A percentile compares a stretch with the other conserved stretches of the same genome.
phyloP scores from a whole-genome alignment of 2,113 vertebrate genomes.

The Chloebia gouldiae region DNA sequence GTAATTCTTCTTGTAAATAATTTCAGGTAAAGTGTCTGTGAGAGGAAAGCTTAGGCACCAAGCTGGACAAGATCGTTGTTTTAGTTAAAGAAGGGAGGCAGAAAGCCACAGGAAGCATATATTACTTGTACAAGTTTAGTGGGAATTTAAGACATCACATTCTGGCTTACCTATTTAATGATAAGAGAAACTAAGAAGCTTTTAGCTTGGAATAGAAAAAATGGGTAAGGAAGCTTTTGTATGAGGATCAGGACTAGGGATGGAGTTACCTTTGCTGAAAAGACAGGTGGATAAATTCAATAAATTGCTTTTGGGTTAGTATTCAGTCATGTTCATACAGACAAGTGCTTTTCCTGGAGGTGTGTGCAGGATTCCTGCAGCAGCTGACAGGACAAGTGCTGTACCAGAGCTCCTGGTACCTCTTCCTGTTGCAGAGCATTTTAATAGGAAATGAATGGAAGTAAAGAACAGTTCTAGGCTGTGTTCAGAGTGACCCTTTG shows the following conservation, averaged over 20 bases:
- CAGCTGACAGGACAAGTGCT: background rate
- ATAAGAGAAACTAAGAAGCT: background rate
- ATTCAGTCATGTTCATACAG: rapidly evolving
- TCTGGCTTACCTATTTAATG: background rate
- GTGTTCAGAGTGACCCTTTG: background rate
- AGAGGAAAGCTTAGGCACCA: background rate
- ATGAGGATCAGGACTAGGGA: background rate
- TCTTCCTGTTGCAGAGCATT: background rate
- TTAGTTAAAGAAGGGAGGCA: background rate
- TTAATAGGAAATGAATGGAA: background rate
- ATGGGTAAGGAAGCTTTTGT: background rate
- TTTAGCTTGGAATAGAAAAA: background rate
- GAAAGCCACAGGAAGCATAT: background rate
- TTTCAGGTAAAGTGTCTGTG: background rate
- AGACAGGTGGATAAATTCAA: rapidly evolving
- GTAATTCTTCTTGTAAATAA: background rate
- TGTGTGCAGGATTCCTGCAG: background rate
- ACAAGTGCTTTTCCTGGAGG: background rate
- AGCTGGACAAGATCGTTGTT: background rate
- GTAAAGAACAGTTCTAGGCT: background rate
- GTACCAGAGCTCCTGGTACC: background rate
- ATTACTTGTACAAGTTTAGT: background rate
- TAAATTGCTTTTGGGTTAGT: background rate
- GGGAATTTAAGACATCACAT: background rate
- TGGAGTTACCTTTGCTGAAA: background rate